Percentiles rank a stretch among this genome's conserved stretches.
These are phyloP conservation scores for Miltochrista miniata DNA, from an alignment of 2,888 invertebrate species.

Conservation along the genomic window DNA sequence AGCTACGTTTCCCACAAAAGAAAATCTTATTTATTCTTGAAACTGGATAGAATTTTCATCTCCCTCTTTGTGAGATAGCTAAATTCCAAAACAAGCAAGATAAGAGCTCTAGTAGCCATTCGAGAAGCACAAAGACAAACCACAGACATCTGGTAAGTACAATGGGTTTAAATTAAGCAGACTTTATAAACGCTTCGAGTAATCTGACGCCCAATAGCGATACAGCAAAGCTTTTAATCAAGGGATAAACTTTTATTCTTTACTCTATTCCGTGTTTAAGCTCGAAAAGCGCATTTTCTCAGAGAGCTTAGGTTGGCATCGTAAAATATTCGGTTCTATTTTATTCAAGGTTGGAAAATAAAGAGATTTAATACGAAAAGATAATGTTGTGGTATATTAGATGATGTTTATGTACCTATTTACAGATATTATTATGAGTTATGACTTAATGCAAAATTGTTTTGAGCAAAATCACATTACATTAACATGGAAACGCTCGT, in stretches of 20 bases:
- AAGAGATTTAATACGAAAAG: no score
- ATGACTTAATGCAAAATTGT: no score
- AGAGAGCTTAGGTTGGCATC: no score
- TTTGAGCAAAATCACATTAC: no score
- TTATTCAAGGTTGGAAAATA: no score
- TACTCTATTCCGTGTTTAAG: neutral
- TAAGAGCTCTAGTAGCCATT: neutral
- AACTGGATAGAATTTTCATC: neutral
- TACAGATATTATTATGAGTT: no score
- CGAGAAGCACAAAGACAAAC: neutral
- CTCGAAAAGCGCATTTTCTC: neutral
- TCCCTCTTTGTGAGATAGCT: neutral
- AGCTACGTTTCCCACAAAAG: neutral
- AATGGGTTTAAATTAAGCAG: neutral
- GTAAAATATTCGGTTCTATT: no score
- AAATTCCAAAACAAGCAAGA: neutral
- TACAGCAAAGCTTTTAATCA: neutral
- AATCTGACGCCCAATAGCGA: neutral
- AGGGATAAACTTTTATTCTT: neutral
- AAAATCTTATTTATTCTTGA: neutral
- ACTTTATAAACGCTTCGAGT: neutral
- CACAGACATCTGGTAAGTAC: neutral
- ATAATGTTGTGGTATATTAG: no score
- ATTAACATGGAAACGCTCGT: no score
- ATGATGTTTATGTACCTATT: no score